Percentiles rank a stretch among this genome's conserved stretches.
phyloP scores from a whole-genome alignment of 2,797 vertebrate genomes.

The Melanotaenia pygmaea region DNA sequence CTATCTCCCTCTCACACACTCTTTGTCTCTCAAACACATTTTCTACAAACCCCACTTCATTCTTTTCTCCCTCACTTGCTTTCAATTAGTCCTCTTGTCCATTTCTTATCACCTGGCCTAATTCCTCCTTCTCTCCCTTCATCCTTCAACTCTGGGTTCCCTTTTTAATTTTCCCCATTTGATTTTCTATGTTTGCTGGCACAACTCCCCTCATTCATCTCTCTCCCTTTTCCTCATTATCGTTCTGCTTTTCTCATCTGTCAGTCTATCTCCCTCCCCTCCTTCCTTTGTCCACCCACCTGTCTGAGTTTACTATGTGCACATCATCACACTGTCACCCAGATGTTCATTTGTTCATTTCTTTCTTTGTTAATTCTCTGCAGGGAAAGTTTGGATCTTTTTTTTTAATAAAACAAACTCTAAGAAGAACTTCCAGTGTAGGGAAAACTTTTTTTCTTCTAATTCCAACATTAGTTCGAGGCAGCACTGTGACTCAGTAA shows the following conservation, averaged over 20 bases:
- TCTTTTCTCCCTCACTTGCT: conserved; percentile 68
- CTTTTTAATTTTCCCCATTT: conserved; percentile 55
- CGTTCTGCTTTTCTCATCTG: conserved; percentile 48
- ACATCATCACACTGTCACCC: conserved; percentile 47
- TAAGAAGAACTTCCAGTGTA: conserved; percentile 24
- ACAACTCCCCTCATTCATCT: conserved; percentile 36
- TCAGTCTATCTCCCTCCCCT: conserved; percentile 38
- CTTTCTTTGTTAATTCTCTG: conserved; percentile 46
- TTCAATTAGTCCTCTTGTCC: conserved; percentile 71
- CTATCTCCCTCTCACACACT: conserved; percentile 54
- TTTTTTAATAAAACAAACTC: conserved; percentile 45
- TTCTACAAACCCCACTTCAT: conserved; percentile 46
- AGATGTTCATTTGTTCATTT: conserved; percentile 38
- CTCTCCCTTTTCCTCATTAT: conserved; percentile 54
- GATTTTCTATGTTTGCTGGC: conserved; percentile 54
- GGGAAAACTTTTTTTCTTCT: background rate
- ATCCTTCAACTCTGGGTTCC: conserved; percentile 51
- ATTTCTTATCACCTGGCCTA: conserved; percentile 66
- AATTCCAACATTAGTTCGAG: conserved; percentile 11
- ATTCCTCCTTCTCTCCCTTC: conserved; percentile 48
- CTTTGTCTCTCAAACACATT: conserved; percentile 60
- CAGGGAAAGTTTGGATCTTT: conserved; percentile 34
- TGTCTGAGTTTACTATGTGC: conserved; percentile 44
- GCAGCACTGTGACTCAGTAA: conserved; percentile 18
- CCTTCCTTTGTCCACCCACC: conserved; percentile 41